Evolutionary conservation across 2,797 vertebrate genomes (phyloP).

Genomic region (Sarcophilus harrisii): DNA sequence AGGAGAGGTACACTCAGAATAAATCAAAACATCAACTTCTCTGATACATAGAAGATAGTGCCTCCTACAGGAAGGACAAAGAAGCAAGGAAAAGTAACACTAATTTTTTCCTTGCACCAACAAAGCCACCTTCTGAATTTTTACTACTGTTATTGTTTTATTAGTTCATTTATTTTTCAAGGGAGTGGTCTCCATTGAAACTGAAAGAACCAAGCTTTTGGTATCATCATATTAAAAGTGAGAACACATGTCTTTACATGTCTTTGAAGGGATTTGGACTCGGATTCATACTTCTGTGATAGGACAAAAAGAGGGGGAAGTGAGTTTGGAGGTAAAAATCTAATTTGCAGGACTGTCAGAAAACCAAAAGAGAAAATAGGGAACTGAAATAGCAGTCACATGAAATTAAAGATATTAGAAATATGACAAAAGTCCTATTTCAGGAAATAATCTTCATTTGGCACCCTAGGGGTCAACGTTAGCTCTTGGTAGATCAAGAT

Average conservation of each 20-base stretch:
- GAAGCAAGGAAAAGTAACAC: neutral
- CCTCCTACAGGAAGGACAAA: neutral
- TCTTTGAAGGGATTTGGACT: conserved; percentile 9
- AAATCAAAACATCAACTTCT: neutral
- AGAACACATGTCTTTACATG: conserved; percentile 2
- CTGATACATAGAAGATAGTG: neutral
- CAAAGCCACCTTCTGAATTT: conserved; percentile 47
- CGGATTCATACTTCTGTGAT: neutral
- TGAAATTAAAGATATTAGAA: neutral
- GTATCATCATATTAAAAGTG: neutral
- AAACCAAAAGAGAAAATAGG: conserved; percentile 3
- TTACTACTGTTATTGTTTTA: conserved; percentile 40
- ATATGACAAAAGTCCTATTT: neutral
- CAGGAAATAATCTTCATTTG: neutral
- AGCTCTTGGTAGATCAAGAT: neutral
- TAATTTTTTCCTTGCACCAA: conserved; percentile 41
- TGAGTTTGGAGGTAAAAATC: neutral
- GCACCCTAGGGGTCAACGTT: neutral
- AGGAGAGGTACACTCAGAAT: neutral
- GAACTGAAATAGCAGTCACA: neutral
- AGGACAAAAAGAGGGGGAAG: neutral
- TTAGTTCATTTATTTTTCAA: conserved; percentile 61
- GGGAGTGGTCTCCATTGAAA: conserved; percentile 25
- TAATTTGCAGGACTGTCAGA: neutral
- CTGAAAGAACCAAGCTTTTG: conserved; percentile 35